These are phyloP conservation scores for Monarcha castaneiventris DNA, from an alignment of 2,113 vertebrate genomes.

Conservation along the genomic window DNA sequence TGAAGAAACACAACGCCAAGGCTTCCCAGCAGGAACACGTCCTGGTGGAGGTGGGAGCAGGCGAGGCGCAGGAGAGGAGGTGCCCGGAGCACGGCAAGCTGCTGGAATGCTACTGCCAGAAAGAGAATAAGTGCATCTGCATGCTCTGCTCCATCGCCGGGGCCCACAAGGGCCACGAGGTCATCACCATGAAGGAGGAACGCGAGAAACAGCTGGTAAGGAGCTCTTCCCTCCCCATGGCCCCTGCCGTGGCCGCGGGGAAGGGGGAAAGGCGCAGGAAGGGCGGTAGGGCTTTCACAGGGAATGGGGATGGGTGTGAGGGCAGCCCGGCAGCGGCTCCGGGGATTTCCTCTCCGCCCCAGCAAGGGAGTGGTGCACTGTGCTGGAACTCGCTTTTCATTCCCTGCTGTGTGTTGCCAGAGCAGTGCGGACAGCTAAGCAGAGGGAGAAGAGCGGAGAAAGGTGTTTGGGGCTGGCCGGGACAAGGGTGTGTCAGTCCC, in stretches of 20 bases:
- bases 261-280: neutral
- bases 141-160: constrained; percentile 65
- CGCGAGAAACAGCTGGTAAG: neutral
- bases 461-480: neutral
- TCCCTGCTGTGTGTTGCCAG: neutral
- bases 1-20: constrained; percentile 80
- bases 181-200: constrained; percentile 22
- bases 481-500: neutral
- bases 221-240: rapidly evolving
- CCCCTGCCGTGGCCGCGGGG: neutral
- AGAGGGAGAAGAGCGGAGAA: neutral
- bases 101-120: constrained; percentile 79
- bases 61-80: constrained; percentile 68
- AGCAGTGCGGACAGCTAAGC: neutral
- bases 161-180: constrained; percentile 63
- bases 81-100: constrained; percentile 80
- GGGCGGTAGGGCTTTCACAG: neutral
- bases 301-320: rapidly evolving
- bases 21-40: constrained; percentile 57
- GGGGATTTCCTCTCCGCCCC: neutral
- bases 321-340: neutral
- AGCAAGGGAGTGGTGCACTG: rapidly evolving
- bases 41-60: constrained; percentile 73
- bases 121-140: constrained; percentile 74
- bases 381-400: neutral